Conservation (phyloP, 1,140 invertebrate species). For the Heliconius eleuchia region DNA sequence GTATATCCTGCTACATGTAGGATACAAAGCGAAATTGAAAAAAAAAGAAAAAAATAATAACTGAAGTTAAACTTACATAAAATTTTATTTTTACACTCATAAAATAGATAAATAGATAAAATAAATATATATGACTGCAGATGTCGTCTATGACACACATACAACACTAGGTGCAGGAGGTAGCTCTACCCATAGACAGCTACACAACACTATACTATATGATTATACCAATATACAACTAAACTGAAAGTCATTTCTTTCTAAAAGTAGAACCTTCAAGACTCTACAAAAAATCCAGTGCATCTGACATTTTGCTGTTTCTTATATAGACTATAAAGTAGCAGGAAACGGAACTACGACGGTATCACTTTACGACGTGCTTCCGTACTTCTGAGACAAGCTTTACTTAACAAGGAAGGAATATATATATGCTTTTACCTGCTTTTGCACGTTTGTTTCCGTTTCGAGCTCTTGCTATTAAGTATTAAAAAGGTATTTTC, state of each 20-base stretch:
- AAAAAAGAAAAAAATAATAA: no score
- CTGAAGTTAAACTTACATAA: no score
- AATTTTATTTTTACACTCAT: no score
- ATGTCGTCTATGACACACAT: no score
- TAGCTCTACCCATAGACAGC: no score
- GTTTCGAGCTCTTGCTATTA: not conserved
- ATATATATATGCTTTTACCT: not conserved
- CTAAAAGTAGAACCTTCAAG: not conserved
- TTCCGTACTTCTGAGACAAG: constrained; percentile 10
- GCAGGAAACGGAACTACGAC: not conserved
- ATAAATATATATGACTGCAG: no score
- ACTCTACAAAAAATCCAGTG: not conserved
- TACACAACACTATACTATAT: no score
- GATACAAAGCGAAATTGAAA: no score
- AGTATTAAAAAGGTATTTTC: not conserved
- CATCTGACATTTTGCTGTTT: not conserved
- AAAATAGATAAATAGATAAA: no score
- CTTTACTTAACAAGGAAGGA: not conserved
- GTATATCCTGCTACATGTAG: no score
- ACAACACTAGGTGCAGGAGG: no score
- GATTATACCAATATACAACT: no score
- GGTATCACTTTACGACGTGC: not conserved
- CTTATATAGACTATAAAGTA: not conserved
- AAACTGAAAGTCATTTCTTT: not conserved
- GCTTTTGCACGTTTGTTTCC: not conserved